Evolutionary conservation across 2,113 vertebrate species (phyloP).

Genomic region (Galemys pyrenaicus): DNA sequence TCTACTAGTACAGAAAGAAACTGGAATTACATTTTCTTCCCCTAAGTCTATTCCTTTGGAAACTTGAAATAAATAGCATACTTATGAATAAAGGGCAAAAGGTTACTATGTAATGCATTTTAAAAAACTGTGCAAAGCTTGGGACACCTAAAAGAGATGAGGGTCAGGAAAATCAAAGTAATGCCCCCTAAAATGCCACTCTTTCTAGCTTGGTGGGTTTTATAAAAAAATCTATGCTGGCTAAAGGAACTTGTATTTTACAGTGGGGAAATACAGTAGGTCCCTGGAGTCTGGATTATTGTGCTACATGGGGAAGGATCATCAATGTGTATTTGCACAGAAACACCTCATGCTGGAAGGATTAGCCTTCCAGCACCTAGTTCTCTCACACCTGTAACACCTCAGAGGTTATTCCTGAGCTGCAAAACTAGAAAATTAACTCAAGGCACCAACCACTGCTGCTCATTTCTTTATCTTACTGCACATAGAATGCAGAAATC

Average conservation of each 20-base stretch:
- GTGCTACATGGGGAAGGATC: not conserved
- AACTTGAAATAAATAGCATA: constrained; percentile 11
- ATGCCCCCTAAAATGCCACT: not conserved
- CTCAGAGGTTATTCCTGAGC: not conserved
- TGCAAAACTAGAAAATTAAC: not conserved
- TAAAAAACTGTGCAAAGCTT: not conserved
- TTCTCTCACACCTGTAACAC: not conserved
- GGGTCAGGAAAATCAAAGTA: not conserved
- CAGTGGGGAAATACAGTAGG: not conserved
- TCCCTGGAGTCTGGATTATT: not conserved
- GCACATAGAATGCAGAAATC: not conserved
- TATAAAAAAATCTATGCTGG: not conserved
- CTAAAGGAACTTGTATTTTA: not conserved
- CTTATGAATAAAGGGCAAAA: not conserved
- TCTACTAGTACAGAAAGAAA: not conserved
- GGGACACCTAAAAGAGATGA: not conserved
- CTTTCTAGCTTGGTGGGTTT: not conserved
- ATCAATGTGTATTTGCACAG: not conserved
- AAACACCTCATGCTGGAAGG: not conserved
- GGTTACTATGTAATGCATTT: not conserved
- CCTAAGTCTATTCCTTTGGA: not conserved
- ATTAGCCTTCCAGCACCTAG: not conserved
- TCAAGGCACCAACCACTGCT: not conserved
- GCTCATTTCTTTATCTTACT: not conserved
- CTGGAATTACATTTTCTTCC: not conserved